Conservation (phyloP, 92 coral and sea anemone genomes). For the Phenganax stokvisi region DNA sequence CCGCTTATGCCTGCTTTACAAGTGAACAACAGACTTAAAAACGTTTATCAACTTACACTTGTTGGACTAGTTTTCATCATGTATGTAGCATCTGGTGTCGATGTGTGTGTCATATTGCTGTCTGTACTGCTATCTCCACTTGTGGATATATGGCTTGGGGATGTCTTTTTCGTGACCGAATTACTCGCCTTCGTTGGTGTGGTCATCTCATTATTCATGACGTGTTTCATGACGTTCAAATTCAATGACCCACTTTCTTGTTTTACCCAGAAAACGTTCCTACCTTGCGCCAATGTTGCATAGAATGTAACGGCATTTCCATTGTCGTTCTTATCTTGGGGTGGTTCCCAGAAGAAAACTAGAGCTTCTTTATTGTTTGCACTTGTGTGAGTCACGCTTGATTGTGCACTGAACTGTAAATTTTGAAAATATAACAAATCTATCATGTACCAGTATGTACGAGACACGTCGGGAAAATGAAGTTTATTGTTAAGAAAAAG, state of each 20-base stretch:
- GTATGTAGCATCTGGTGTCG: neutral
- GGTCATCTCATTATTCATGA: neutral
- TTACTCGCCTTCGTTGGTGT: neutral
- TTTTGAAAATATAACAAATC: neutral
- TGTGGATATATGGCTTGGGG: neutral
- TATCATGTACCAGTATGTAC: no score
- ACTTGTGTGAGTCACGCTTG: constrained; percentile 29
- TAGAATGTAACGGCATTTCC: constrained; percentile 7
- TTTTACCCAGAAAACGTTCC: neutral
- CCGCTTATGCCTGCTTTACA: no score
- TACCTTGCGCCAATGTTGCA: constrained; percentile 1
- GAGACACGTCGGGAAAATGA: no score
- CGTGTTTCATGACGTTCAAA: neutral
- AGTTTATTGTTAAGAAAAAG: no score
- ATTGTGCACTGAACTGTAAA: neutral
- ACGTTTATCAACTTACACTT: neutral
- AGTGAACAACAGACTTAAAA: no score
- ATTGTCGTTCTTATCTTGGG: neutral
- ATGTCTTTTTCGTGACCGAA: neutral
- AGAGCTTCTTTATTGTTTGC: neutral
- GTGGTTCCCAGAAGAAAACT: constrained; percentile 23
- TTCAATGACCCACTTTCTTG: constrained; percentile 5
- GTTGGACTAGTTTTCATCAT: neutral
- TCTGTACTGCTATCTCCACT: no score
- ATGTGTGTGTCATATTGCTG: neutral